These are phyloP conservation scores for Xenopus tropicalis DNA, from an alignment of 2,113 vertebrate species.

Conservation along the genomic window DNA sequence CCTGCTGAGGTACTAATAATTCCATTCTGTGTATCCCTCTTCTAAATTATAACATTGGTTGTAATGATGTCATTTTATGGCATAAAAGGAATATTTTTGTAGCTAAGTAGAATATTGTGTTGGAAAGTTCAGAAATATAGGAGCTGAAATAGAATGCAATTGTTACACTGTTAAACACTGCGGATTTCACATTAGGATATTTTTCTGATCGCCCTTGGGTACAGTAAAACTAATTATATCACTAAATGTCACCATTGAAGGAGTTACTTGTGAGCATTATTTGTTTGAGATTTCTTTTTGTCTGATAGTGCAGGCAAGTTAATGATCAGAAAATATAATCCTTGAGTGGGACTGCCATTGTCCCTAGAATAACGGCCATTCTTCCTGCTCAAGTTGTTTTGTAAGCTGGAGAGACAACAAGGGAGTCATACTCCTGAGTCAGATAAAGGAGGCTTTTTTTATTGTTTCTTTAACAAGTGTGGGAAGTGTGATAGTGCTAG, in stretches of 20 bases:
- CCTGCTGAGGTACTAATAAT: too few relatives aligned
- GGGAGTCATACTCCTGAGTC: slow-evolving; percentile 40
- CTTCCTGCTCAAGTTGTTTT: slow-evolving; percentile 43
- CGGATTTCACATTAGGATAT: neutral
- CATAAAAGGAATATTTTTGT: too few relatives aligned
- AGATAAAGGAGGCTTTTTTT: slow-evolving; percentile 39
- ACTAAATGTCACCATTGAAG: slow-evolving; percentile 21
- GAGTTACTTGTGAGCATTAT: slow-evolving; percentile 14
- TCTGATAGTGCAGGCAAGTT: slow-evolving; percentile 25
- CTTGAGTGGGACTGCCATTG: slow-evolving; percentile 28
- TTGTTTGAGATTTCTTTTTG: slow-evolving; percentile 32
- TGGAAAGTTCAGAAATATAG: too few relatives aligned
- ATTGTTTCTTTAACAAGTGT: slow-evolving; percentile 45
- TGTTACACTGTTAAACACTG: too few relatives aligned
- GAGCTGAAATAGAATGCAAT: too few relatives aligned
- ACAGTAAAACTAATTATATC: slow-evolving; percentile 37
- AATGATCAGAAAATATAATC: slow-evolving; percentile 45
- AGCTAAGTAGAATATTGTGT: too few relatives aligned
- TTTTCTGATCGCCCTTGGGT: neutral
- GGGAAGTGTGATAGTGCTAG: slow-evolving; percentile 20
- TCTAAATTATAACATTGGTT: too few relatives aligned
- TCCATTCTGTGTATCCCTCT: too few relatives aligned
- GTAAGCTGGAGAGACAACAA: slow-evolving; percentile 41
- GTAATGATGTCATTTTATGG: too few relatives aligned
- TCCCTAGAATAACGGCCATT: slow-evolving; percentile 41